Base-by-base conservation (phyloP, 2,113 vertebrate genomes). In the Cepphus grylle region DNA sequence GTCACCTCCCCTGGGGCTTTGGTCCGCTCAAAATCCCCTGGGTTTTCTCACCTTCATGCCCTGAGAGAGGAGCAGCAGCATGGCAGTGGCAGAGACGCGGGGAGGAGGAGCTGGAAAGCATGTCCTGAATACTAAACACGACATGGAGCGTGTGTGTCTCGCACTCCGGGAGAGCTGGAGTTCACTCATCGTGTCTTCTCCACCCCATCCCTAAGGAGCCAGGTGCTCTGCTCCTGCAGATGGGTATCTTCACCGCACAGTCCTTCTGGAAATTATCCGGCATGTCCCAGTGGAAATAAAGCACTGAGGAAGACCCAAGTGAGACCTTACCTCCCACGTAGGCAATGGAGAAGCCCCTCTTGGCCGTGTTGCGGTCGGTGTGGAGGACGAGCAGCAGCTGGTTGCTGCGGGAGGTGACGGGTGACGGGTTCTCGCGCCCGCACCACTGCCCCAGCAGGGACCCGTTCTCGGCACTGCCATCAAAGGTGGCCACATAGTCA, bases 371-470 rank as follows among this genome's bases (percentile, higher is more conserved):
- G 66, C 99, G 98, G 98, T 99, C 99, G 0, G 99, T 99, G 96
- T 95, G 98, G 52, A 99, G 98, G 18, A 99, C 98, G 43, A 99
- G 98, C 96, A 99, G 97, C 79, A 99, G 94, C 83, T 97, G 98
- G 97, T 99, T 99, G 81, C 95, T 91, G 91, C 80, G 99, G 4
- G 99, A 99, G 85, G 98, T 96, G 83, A 99, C 0, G 0, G 98
- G 98, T 0, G 97, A 95, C 0, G 98, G 98, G 36, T 92, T 97
- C 77, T 99, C 98, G 38, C 50, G 88, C 52, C 99, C 99, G 4
- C 99, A 99, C 99, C 99, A 99, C 34, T 15, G 98, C 15, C 99
- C 99, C 94, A 99, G 97, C 92, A 98, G 93, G 19, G 97, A 59
- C 4, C 98, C 98, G 0, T 96, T 93, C 97, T 99, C 98, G 0